These are phyloP conservation scores for Agyllia agylla DNA, from an alignment of 2,888 invertebrate species.

Conservation along the genomic window DNA sequence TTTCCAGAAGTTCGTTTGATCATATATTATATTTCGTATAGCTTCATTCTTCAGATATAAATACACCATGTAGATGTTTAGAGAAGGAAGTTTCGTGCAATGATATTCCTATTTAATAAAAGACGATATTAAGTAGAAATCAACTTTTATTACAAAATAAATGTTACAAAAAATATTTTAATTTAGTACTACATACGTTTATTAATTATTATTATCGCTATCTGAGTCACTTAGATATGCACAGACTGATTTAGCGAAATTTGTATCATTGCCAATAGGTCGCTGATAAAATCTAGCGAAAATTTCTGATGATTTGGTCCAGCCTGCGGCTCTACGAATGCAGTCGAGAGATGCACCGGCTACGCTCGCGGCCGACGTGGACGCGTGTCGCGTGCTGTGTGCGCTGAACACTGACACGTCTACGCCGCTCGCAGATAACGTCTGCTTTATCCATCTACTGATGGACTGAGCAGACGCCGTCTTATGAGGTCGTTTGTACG, in stretches of 20 bases:
- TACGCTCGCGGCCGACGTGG: slow-evolving; percentile 51
- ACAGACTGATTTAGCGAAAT: background rate
- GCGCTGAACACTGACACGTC: slow-evolving; percentile 23
- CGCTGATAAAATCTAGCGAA: slow-evolving; percentile 17
- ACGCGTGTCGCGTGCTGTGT: slow-evolving; percentile 44
- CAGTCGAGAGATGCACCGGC: slow-evolving; percentile 30
- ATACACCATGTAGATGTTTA: background rate
- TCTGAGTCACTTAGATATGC: background rate
- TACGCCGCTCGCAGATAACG: background rate
- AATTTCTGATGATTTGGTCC: slow-evolving; percentile 10
- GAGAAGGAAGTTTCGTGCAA: background rate
- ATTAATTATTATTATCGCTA: background rate
- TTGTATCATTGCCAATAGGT: background rate
- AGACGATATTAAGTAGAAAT: background rate
- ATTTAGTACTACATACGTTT: background rate
- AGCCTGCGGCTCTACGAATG: slow-evolving; percentile 44
- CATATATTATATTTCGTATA: slow-evolving; percentile 25
- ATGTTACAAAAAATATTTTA: background rate
- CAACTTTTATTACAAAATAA: background rate
- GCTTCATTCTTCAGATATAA: slow-evolving; percentile 21
- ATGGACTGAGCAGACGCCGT: background rate
- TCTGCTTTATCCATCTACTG: slow-evolving; percentile 6
- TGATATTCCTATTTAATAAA: background rate
- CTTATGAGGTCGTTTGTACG: background rate
- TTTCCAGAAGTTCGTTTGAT: slow-evolving; percentile 27